Evolutionary conservation across 2,797 vertebrate species (phyloP), one percentile per base, ranked within the genome.

Genomic region (Xenentodon cancila): DNA sequence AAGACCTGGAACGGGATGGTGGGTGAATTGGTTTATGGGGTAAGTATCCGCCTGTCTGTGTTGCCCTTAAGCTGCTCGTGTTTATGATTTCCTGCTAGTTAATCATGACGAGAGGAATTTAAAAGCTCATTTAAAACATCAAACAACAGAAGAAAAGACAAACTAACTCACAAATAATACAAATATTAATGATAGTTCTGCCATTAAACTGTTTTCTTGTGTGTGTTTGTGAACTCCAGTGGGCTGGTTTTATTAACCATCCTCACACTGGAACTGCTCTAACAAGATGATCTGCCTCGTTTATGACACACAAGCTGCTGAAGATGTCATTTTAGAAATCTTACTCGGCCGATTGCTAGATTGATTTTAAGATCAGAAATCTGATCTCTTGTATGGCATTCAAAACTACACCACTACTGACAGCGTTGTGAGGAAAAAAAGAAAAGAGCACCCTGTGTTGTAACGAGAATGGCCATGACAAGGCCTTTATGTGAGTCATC

Each of bases 1-100:
- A 99, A 96, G 90, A 98, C 97, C 86, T 99, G 97, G 98, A 99
- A 99, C 83, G 97, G 97, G 92, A 99, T 99, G 97, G 97, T 99
- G 93, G 97, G 97, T 88, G 97, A 99, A 90, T 95, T 99, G 89
- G 97, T 99, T 69, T 99, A 99, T 84, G 97, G 97, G 94, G 97
- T 99, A 92, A 98, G 97, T 97, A 80, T 87, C 79, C 43, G 5
- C 73, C 48, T 9, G 3, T 13, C 46, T 55, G 11, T 67, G 21
- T 50, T 34, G 45, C 44, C 37, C 16, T 21, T 60, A 49, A 51
- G 48, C 21, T 60, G 12, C 58, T 62, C 2, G 37, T 61, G 7
- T 25, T 64, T 62, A 19, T 13, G 51, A 37, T 51, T 64, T 47
- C 15, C 18, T 32, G 18, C 7, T 49, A 18, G 11, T 7, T 21